phyloP scores from a whole-genome alignment of 2,797 vertebrate genomes.

The Schizothorax lantsangensis region DNA sequence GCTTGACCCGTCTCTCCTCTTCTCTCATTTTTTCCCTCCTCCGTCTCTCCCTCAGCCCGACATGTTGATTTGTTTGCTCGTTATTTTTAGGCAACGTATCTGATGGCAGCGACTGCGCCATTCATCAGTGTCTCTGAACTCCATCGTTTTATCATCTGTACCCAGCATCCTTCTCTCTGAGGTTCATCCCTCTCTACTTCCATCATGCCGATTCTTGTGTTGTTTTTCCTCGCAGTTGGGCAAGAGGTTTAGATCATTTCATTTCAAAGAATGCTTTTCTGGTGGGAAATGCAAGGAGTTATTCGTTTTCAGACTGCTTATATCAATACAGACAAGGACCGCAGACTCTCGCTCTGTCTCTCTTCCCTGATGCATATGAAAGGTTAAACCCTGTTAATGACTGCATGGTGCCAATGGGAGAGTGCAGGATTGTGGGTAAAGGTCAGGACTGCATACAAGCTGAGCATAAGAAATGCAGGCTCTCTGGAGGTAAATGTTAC shows the following conservation, averaged over 20 bases:
- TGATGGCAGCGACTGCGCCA: constrained; percentile 50
- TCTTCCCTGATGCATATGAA: constrained; percentile 43
- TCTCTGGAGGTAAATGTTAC: constrained; percentile 48
- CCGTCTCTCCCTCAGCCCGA: constrained; percentile 11
- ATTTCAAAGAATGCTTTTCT: not conserved
- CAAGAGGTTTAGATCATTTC: not conserved
- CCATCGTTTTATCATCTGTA: constrained; percentile 32
- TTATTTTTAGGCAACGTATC: constrained; percentile 61
- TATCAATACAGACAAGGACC: not conserved
- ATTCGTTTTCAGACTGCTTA: constrained; percentile 12
- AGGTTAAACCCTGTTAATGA: constrained; percentile 61
- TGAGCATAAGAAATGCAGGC: constrained; percentile 50
- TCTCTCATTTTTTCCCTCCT: constrained; percentile 26
- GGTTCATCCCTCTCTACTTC: constrained; percentile 1
- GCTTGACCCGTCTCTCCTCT: constrained; percentile 28
- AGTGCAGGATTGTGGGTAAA: constrained; percentile 50
- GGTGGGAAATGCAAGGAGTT: not conserved
- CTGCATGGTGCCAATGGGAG: constrained; percentile 32
- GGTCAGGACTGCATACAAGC: constrained; percentile 49
- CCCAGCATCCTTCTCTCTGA: constrained; percentile 2
- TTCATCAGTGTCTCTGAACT: constrained; percentile 54
- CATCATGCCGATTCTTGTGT: constrained; percentile 13
- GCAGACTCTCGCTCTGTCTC: constrained; percentile 3
- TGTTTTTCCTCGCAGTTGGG: not conserved
- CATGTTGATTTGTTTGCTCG: constrained; percentile 57